These are phyloP conservation scores for Chauna torquata DNA, from an alignment of 2,113 vertebrate species.

Conservation along the genomic window DNA sequence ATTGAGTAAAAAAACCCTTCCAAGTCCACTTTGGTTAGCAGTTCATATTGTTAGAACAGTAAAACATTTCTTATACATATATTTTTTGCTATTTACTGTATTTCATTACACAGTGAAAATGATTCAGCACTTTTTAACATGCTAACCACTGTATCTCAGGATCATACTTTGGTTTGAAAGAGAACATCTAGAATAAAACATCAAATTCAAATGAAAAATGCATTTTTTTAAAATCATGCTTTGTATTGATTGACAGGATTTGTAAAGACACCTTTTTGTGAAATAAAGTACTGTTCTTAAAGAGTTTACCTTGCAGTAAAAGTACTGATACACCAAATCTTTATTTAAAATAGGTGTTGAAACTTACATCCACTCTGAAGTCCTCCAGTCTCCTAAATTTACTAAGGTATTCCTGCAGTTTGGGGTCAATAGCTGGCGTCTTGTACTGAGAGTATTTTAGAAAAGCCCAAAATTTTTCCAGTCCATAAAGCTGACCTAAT, in stretches of 20 bases:
- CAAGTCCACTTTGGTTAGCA: neutral
- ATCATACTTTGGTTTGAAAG: neutral
- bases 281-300: neutral
- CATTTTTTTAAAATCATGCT: neutral
- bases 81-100: neutral
- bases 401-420: conserved; percentile 89
- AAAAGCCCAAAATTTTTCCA: conserved; percentile 99
- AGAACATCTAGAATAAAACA: neutral
- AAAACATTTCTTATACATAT: neutral
- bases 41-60: neutral
- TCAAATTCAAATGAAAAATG: too few relatives aligned
- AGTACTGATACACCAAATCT: neutral
- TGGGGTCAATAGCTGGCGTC: conserved; percentile 84
- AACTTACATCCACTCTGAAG: conserved; percentile 93
- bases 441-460: conserved; percentile 91
- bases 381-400: conserved; percentile 95
- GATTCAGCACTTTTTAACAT: neutral
- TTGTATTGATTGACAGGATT: neutral
- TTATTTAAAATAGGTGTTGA: neutral
- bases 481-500: conserved; percentile 93
- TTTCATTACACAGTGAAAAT: neutral
- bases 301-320: neutral
- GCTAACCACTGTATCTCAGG: neutral
- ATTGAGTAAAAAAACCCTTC: neutral
- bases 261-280: neutral